Percentiles rank a stretch among this genome's conserved stretches.
Evolutionary conservation across 30 jellyfish, hydroid and myxozoan genomes (phyloP).

Genomic region (Turritopsis dohrnii): DNA sequence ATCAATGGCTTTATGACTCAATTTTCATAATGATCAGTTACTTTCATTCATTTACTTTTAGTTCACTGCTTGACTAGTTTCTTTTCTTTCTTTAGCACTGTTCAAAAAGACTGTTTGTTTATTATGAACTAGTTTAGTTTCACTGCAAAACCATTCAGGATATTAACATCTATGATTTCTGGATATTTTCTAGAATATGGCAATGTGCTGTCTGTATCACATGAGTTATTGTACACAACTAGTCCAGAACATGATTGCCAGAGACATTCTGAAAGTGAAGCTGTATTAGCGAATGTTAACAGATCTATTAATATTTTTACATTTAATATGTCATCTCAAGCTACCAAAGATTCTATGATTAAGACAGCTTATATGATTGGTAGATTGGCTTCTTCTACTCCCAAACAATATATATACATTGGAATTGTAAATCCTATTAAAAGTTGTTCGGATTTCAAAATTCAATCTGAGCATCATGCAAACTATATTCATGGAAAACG

Average conservation of each 20-base stretch:
- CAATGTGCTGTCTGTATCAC: not conserved
- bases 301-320: not conserved
- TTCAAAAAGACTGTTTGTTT: no score
- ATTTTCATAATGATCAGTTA: no score
- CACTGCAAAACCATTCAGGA: not conserved
- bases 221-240: not conserved
- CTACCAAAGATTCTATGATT: not conserved
- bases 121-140: no score
- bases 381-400: not conserved
- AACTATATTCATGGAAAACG: not conserved
- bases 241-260: not conserved
- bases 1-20: no score
- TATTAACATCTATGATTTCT: not conserved
- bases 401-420: no score
- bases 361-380: not conserved
- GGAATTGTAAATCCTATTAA: not conserved
- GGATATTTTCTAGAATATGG: not conserved
- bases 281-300: not conserved
- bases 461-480: not conserved
- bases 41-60: no score
- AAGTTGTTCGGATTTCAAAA: not conserved
- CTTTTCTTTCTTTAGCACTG: no score
- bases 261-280: not conserved
- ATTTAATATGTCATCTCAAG: not conserved
- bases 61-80: no score